phyloP scores from a whole-genome alignment of 2,888 invertebrate species.

The Pseudanteris insignis region DNA sequence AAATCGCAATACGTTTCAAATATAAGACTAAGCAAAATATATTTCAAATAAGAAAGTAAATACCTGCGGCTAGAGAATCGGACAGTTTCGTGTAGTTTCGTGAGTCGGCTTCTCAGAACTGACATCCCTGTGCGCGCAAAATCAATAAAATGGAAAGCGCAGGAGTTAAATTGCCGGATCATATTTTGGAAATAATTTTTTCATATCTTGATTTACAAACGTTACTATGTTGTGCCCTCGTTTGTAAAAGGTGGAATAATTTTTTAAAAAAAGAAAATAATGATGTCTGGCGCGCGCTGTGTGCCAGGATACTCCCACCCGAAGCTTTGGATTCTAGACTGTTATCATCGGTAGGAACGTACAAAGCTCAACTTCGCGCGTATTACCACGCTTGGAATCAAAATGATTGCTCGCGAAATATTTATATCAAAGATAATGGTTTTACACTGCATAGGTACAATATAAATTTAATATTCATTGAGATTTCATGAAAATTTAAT shows the following conservation, averaged over 20 bases:
- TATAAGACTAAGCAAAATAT: no score
- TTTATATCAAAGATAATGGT: slow-evolving; percentile 95
- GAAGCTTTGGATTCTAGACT: slow-evolving; percentile 91
- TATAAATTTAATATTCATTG: background rate
- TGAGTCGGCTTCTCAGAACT: background rate
- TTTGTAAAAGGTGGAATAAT: slow-evolving; percentile 92
- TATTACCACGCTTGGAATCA: slow-evolving; percentile 97
- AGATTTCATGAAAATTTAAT: no score
- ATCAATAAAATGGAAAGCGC: slow-evolving; percentile 68
- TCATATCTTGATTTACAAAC: slow-evolving; percentile 89
- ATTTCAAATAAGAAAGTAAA: no score
- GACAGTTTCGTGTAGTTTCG: no score
- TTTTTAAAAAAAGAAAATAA: slow-evolving; percentile 89
- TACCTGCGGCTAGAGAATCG: background rate
- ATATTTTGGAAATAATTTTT: slow-evolving; percentile 89
- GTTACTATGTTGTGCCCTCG: slow-evolving; percentile 86
- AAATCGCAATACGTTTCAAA: no score
- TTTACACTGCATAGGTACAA: slow-evolving; percentile 92
- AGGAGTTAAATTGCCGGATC: slow-evolving; percentile 75
- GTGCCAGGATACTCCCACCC: slow-evolving; percentile 85
- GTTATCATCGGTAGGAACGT: slow-evolving; percentile 85
- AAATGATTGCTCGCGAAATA: slow-evolving; percentile 95
- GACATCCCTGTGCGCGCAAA: background rate
- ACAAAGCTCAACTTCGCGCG: slow-evolving; percentile 92
- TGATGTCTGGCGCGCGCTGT: slow-evolving; percentile 94